Percentiles rank a stretch among this genome's conserved stretches.
phyloP scores from a whole-genome alignment of 2,797 vertebrate genomes.

The Cossypha caffra region DNA sequence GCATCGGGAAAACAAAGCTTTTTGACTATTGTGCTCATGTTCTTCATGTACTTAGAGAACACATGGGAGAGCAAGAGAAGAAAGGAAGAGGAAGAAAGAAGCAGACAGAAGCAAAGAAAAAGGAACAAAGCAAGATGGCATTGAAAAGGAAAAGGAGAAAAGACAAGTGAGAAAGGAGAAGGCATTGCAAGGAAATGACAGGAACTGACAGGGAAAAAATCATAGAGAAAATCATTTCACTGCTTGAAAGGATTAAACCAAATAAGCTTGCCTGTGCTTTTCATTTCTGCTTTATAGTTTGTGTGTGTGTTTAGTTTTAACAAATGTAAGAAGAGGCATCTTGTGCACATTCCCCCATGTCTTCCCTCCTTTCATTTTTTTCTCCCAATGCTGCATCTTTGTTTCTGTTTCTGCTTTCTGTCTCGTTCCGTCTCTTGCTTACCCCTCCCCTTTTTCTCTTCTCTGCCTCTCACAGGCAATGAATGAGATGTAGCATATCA shows the following conservation, averaged over 20 bases:
- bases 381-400: constrained; percentile 37
- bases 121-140: constrained; percentile 27
- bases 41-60: not conserved
- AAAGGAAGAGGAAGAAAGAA: constrained; percentile 39
- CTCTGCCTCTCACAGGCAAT: constrained; percentile 12
- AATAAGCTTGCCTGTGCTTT: not conserved
- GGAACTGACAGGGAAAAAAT: constrained; percentile 17
- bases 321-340: constrained; percentile 1
- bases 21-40: not conserved
- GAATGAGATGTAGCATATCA: constrained; percentile 9
- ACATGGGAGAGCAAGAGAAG: constrained; percentile 6
- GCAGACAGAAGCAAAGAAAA: constrained; percentile 20
- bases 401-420: constrained; percentile 48
- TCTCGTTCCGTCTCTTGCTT: not conserved
- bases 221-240: not conserved
- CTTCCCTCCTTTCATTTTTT: constrained; percentile 28
- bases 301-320: not conserved
- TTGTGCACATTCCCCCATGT: not conserved
- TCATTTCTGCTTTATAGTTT: not conserved
- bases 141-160: constrained; percentile 23
- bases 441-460: constrained; percentile 18
- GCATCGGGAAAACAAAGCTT: not conserved
- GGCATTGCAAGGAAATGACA: not conserved
- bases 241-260: constrained; percentile 15
- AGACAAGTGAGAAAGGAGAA: constrained; percentile 5